These are phyloP conservation scores for Epizoanthus scotinus DNA, from an alignment of 92 coral and sea anemone genomes.

Conservation along the genomic window DNA sequence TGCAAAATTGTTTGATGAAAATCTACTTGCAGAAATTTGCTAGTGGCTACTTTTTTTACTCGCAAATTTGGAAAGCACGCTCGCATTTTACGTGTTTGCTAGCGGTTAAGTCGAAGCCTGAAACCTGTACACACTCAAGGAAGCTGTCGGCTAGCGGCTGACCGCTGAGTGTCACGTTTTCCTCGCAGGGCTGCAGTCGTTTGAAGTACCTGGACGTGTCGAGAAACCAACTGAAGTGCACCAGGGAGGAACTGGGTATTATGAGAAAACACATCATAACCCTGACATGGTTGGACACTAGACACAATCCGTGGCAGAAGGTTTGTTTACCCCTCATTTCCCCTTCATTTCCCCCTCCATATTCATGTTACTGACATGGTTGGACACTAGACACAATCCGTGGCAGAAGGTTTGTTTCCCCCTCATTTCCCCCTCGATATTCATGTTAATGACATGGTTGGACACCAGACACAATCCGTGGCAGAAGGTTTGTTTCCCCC, in stretches of 20 bases:
- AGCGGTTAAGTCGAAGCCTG: no score
- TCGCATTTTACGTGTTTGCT: no score
- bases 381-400: slow-evolving; percentile 87
- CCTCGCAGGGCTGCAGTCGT: slow-evolving; percentile 75
- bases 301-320: slow-evolving; percentile 95
- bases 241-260: slow-evolving; percentile 90
- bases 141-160: no score
- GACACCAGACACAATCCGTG: slow-evolving; percentile 93
- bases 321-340: slow-evolving; percentile 23
- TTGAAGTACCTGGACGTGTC: slow-evolving; percentile 82
- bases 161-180: no score
- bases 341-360: no score
- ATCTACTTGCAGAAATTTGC: no score
- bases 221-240: slow-evolving; percentile 82
- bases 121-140: no score
- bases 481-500: slow-evolving; percentile 84
- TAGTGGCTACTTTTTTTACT: no score
- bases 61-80: no score
- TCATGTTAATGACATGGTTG: slow-evolving; percentile 56
- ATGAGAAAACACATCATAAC: slow-evolving; percentile 87
- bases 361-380: slow-evolving; percentile 48
- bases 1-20: no score
- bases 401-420: slow-evolving; percentile 78
- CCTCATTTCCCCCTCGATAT: no score
- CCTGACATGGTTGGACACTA: slow-evolving; percentile 71